These are phyloP conservation scores for Sorex fumeus DNA, from an alignment of 2,113 vertebrate species.

Conservation along the genomic window DNA sequence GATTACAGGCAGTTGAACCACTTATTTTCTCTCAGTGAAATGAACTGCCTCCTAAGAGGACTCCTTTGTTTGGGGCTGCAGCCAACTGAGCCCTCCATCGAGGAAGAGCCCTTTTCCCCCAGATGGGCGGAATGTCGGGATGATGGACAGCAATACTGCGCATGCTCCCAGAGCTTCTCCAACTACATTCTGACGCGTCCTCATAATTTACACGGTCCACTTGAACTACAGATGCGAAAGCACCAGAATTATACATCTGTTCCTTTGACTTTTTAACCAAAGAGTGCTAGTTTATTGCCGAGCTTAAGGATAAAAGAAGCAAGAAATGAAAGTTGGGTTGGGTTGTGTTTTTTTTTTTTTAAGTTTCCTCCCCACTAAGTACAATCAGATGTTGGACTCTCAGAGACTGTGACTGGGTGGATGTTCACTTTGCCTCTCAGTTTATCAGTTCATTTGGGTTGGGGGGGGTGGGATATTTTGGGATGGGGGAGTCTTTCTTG, in stretches of 20 bases:
- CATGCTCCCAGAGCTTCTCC: constrained; percentile 42
- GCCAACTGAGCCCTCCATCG: background rate
- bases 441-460: constrained; percentile 67
- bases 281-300: constrained; percentile 93
- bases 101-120: background rate
- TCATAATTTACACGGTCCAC: constrained; percentile 77
- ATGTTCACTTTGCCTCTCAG: constrained; percentile 79
- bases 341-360: constrained; percentile 43
- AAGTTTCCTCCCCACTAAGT: constrained; percentile 89
- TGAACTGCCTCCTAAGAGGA: background rate
- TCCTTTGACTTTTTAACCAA: constrained; percentile 92
- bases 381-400: constrained; percentile 90
- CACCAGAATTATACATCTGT: constrained; percentile 88
- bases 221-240: constrained; percentile 85
- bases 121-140: background rate
- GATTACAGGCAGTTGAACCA: background rate
- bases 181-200: background rate
- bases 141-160: constrained; percentile 15
- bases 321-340: constrained; percentile 89
- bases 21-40: background rate
- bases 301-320: constrained; percentile 92
- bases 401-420: constrained; percentile 64
- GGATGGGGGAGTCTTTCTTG: too few relatives aligned
- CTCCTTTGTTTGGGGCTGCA: background rate
- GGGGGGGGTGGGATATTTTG: too few relatives aligned